Evolutionary conservation across 1,140 invertebrate genomes (phyloP).

Genomic region (Andrena cerasifolii): DNA sequence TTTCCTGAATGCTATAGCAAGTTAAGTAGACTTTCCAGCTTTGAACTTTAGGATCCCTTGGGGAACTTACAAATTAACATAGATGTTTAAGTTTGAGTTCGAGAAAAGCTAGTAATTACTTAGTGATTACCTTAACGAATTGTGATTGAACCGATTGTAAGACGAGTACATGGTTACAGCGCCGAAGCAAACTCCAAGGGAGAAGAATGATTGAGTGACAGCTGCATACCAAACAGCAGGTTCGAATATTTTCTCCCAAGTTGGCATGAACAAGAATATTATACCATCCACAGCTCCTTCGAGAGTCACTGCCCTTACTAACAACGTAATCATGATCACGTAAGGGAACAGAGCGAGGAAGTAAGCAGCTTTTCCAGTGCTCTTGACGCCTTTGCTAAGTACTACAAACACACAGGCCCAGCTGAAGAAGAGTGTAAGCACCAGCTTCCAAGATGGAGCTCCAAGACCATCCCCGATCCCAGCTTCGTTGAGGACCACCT

Average conservation of each 20-base stretch:
- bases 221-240: conserved; percentile 89
- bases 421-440: conserved; percentile 87
- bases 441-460: conserved; percentile 88
- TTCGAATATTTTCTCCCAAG: conserved; percentile 85
- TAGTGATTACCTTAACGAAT: conserved; percentile 88
- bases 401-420: conserved; percentile 91
- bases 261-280: conserved; percentile 85
- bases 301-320: conserved; percentile 89
- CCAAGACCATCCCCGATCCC: conserved; percentile 89
- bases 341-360: conserved; percentile 94
- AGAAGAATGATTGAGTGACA: conserved; percentile 90
- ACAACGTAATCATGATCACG: conserved; percentile 88
- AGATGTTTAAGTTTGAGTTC: too few relatives aligned
- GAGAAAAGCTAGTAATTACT: not conserved
- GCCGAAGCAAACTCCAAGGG: conserved; percentile 89
- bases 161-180: conserved; percentile 91
- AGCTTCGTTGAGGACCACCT: conserved; percentile 86
- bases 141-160: conserved; percentile 91
- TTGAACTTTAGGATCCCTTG: too few relatives aligned
- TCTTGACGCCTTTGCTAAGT: conserved; percentile 90
- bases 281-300: conserved; percentile 90
- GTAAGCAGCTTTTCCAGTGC: conserved; percentile 89
- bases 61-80: too few relatives aligned
- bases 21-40: too few relatives aligned
- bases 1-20: too few relatives aligned